phyloP scores from a whole-genome alignment of 2,888 invertebrate genomes.

The Agonum fuliginosum region DNA sequence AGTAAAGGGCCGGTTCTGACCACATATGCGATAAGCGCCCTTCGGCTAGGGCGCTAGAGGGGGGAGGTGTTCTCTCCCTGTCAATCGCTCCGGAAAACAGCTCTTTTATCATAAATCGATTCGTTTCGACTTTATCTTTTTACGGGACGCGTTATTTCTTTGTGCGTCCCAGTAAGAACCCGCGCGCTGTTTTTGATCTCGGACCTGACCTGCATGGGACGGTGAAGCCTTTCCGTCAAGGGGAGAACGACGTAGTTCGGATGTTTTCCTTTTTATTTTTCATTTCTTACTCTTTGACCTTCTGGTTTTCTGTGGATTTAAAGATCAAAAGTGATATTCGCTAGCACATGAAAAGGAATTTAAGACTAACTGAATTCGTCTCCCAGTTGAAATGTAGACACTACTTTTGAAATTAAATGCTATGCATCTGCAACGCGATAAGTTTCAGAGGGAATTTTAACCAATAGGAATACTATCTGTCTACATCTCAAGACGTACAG shows the following conservation, averaged over 20 bases:
- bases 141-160: constrained; percentile 34
- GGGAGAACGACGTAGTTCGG: constrained; percentile 10
- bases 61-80: constrained; percentile 9
- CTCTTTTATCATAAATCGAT: constrained; percentile 58
- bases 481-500: neutral
- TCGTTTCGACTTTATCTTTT: constrained; percentile 54
- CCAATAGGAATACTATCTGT: neutral
- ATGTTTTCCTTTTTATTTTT: constrained; percentile 49
- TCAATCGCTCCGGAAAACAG: constrained; percentile 57
- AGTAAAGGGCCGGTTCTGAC: constrained; percentile 17
- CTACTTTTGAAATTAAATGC: constrained; percentile 38
- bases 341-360: constrained; percentile 35
- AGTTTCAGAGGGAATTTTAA: neutral
- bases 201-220: constrained; percentile 9
- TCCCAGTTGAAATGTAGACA: neutral
- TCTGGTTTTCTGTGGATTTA: constrained; percentile 43
- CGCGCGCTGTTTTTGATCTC: constrained; percentile 41
- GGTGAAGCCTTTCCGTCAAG: neutral
- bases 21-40: constrained; percentile 20
- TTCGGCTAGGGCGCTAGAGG: neutral
- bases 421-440: constrained; percentile 11
- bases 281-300: constrained; percentile 46
- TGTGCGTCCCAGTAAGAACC: constrained; percentile 22
- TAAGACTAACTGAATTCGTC: constrained; percentile 33
- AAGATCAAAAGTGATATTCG: constrained; percentile 42